phyloP scores from a whole-genome alignment of 1,140 invertebrate species.

The Sycophaga agraensis region DNA sequence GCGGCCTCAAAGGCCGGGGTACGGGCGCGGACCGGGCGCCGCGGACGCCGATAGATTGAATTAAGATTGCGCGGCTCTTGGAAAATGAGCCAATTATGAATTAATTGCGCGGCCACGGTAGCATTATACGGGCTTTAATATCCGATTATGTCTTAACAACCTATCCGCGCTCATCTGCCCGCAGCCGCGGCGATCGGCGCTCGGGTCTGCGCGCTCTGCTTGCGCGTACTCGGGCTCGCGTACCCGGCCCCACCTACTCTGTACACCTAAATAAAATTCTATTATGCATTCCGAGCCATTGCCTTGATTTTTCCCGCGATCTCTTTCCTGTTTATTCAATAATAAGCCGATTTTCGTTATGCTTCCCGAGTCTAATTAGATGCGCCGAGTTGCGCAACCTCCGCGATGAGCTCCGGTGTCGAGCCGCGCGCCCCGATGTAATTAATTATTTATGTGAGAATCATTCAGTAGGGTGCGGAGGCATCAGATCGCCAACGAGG shows the following conservation, averaged over 20 bases:
- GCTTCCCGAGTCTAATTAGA: too few species aligned
- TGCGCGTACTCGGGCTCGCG: conserved; percentile 5
- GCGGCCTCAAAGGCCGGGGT: conserved; percentile 35
- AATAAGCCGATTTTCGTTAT: too few species aligned
- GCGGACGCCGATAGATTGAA: conserved; percentile 57
- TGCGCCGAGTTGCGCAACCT: too few species aligned
- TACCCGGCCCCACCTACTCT: background rate
- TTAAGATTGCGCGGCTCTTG: conserved; percentile 53
- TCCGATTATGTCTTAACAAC: conserved; percentile 55
- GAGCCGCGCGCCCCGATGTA: too few species aligned
- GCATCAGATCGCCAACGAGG: too few species aligned
- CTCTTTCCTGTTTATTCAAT: too few species aligned
- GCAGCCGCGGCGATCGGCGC: conserved; percentile 25
- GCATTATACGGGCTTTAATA: conserved; percentile 53
- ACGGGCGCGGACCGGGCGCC: conserved; percentile 34
- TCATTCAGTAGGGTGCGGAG: too few species aligned
- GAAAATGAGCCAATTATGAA: conserved; percentile 56
- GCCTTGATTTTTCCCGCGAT: background rate
- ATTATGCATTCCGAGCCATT: background rate
- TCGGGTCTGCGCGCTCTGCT: conserved; percentile 10
- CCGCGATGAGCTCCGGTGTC: too few species aligned
- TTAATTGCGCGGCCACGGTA: conserved; percentile 52
- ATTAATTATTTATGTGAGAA: too few species aligned
- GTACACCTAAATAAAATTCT: conserved; percentile 6
- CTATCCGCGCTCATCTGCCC: conserved; percentile 36